Evolutionary conservation across 2,113 vertebrate genomes (phyloP), one percentile per base, ranked within the genome.

Genomic region (Pandion haliaetus): DNA sequence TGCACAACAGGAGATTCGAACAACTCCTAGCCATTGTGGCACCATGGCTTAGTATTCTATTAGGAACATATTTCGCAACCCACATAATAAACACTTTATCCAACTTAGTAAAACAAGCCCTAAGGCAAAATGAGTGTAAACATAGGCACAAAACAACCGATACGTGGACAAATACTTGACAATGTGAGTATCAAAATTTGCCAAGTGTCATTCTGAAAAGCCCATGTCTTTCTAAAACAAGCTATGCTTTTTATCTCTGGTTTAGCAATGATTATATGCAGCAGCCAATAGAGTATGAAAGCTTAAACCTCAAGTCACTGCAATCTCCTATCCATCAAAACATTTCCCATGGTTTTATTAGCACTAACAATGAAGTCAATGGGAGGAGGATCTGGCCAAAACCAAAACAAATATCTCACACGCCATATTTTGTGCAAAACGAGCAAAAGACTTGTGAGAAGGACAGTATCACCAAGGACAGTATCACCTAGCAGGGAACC

Each of bases 41-140:
- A 96, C 92, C 95, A 69, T 2, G 93, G 96, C 72, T 96, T 94
- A 85, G 95, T 17, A 58, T 40, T 50, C 92, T 88, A 90, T 97
- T 97, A 96, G 97, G 96, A 97, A 97, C 92, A 93, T 87, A 91
- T 74, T 98, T 97, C 98, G 97, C 90, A 97, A 94, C 23, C 96
- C 94, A 84, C 83, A 97, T 93, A 91, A 98, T 93, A 97, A 98
- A 97, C 77, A 92, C 92, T 91, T 89, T 94, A 94, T 95, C 85
- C 91, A 36, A 77, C 76, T 95, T 38, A 86, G 94, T 93, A 88
- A 96, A 98, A 97, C 97, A 95, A 96, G 82, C 87, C 63, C 44
- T 2, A 40, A 94, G 94, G 90, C 92, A 88, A 84, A 86, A 69
- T 8, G 57, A 94, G 69, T 67, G 92, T 97, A 97, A 97, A 98